Evolutionary conservation across 2,797 vertebrate genomes (phyloP).

Genomic region (Darevskia mixta): DNA sequence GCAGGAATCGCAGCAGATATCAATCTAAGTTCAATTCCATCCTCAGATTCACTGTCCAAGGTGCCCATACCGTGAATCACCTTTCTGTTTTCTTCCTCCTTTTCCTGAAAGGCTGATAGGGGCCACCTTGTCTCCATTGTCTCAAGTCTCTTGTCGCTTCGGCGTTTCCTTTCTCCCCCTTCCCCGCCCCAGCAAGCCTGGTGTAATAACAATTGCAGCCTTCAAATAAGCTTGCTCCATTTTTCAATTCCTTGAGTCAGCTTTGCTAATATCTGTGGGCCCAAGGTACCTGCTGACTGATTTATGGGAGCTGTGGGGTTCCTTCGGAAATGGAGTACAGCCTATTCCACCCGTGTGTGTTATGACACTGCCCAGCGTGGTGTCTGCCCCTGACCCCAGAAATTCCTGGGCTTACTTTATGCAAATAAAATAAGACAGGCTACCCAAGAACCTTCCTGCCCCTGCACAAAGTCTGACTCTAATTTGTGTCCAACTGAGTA

Average conservation of each 20-base stretch:
- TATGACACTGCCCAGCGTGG: slow-evolving; percentile 57
- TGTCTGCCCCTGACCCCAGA: neutral
- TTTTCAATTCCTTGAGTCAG: slow-evolving; percentile 60
- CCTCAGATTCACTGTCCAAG: neutral
- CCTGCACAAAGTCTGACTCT: neutral
- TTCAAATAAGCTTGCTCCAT: slow-evolving; percentile 69
- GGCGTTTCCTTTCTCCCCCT: slow-evolving; percentile 42
- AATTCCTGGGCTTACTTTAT: neutral
- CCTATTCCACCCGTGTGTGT: slow-evolving; percentile 62
- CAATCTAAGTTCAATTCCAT: no score
- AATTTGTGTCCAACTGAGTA: slow-evolving; percentile 15
- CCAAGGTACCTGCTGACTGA: slow-evolving; percentile 72
- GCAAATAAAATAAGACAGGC: neutral
- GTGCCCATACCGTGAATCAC: neutral
- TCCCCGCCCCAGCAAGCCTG: neutral
- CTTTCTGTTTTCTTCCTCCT: neutral
- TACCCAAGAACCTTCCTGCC: no score
- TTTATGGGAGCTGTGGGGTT: slow-evolving; percentile 62
- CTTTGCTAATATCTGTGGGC: slow-evolving; percentile 65
- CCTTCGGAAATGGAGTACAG: slow-evolving; percentile 67
- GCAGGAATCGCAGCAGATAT: no score
- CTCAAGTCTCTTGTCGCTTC: neutral
- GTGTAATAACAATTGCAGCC: slow-evolving; percentile 54
- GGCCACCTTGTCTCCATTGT: neutral
- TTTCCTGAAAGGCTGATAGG: no score